phyloP scores from a whole-genome alignment of 2,888 invertebrate species.

The Oligia strigilis region DNA sequence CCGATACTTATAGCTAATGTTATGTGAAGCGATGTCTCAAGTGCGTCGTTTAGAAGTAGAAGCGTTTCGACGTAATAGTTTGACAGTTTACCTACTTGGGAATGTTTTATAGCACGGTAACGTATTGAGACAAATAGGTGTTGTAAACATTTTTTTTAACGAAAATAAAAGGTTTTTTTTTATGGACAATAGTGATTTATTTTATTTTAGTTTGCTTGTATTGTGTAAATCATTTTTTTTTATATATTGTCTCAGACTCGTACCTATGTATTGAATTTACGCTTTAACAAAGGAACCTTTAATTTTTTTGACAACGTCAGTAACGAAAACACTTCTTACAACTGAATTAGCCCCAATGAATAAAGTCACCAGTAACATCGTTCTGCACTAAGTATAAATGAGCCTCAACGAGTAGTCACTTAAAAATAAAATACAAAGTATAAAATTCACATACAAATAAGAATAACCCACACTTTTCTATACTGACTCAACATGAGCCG shows the following conservation, averaged over 20 bases:
- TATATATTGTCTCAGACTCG: neutral
- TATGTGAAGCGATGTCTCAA: slow-evolving; percentile 34
- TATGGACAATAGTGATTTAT: neutral
- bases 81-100: neutral
- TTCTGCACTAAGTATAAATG: neutral
- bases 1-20: slow-evolving; percentile 29
- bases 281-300: neutral
- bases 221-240: no score
- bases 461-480: slow-evolving; percentile 60
- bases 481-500: slow-evolving; percentile 87
- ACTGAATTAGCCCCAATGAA: neutral
- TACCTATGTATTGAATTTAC: neutral
- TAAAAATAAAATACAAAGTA: slow-evolving; percentile 58
- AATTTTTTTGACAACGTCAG: neutral
- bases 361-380: neutral
- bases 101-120: slow-evolving; percentile 1
- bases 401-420: slow-evolving; percentile 23
- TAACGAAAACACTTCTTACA: neutral
- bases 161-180: neutral
- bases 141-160: neutral
- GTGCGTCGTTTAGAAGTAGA: slow-evolving; percentile 18
- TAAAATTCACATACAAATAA: slow-evolving; percentile 63
- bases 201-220: no score
- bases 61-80: slow-evolving; percentile 18
- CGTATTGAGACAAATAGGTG: neutral